Percentiles rank a stretch among this genome's conserved stretches.
These are phyloP conservation scores for Pachypanchax playfairii DNA, from an alignment of 2,113 vertebrate genomes.

Conservation along the genomic window DNA sequence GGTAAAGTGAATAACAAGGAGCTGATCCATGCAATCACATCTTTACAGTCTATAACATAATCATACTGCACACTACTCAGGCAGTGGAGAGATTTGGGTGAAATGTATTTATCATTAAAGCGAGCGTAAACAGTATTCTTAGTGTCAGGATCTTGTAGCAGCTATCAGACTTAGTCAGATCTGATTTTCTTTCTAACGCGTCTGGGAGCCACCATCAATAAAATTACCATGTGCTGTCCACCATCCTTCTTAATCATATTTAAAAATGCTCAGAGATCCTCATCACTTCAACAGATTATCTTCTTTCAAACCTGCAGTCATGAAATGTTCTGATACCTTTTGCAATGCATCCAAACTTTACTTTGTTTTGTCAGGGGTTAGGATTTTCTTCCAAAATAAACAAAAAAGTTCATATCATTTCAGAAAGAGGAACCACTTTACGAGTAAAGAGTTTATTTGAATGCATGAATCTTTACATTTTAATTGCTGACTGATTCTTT, in stretches of 20 bases:
- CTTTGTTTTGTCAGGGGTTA: too few relatives aligned
- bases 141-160: too few relatives aligned
- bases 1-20: neutral
- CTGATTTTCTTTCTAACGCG: neutral
- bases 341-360: slow-evolving; percentile 5
- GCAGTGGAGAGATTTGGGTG: too few relatives aligned
- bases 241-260: slow-evolving; percentile 8
- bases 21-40: too few relatives aligned
- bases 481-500: neutral
- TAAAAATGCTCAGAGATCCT: slow-evolving; percentile 16
- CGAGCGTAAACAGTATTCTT: too few relatives aligned
- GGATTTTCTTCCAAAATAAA: neutral
- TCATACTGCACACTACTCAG: too few relatives aligned
- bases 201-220: neutral
- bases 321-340: neutral
- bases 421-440: neutral
- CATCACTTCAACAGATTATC: slow-evolving; percentile 6
- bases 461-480: neutral
- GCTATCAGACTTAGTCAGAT: too few relatives aligned
- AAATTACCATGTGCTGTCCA: slow-evolving; percentile 17
- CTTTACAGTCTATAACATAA: neutral
- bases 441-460: slow-evolving; percentile 3
- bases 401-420: neutral
- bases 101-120: too few relatives aligned
- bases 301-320: slow-evolving; percentile 6